These are phyloP conservation scores for Charina bottae DNA, from an alignment of 2,113 vertebrate genomes.

Conservation along the genomic window DNA sequence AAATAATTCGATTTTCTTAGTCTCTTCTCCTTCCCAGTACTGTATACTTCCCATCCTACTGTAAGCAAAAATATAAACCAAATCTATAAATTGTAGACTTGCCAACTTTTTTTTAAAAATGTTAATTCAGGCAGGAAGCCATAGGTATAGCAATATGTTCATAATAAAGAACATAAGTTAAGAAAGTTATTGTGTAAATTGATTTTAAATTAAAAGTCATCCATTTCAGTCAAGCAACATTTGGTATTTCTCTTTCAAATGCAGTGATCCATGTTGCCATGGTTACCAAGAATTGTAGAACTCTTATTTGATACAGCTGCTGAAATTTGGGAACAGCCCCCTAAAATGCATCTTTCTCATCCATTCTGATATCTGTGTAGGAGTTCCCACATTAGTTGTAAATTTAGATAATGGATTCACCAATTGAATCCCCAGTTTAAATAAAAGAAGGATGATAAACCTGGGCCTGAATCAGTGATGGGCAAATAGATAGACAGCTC, in stretches of 20 bases:
- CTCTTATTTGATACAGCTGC: slow-evolving; percentile 56
- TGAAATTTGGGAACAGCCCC: slow-evolving; percentile 66
- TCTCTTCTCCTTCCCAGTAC: background rate
- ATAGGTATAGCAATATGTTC: slow-evolving; percentile 19
- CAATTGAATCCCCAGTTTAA: background rate
- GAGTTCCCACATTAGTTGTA: slow-evolving; percentile 41
- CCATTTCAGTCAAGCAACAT: slow-evolving; percentile 37
- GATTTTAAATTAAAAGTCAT: slow-evolving; percentile 42
- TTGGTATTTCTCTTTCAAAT: slow-evolving; percentile 61
- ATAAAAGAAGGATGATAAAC: background rate
- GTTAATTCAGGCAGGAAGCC: background rate
- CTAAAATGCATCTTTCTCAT: slow-evolving; percentile 35
- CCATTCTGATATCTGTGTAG: slow-evolving; percentile 34
- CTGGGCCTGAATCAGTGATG: background rate
- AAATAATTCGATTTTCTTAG: background rate
- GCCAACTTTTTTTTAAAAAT: background rate
- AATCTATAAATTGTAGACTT: slow-evolving; percentile 13
- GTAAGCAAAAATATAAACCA: slow-evolving; percentile 17
- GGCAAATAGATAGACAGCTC: background rate
- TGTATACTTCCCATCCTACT: slow-evolving; percentile 10
- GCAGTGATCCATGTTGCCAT: slow-evolving; percentile 59
- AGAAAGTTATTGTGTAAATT: slow-evolving; percentile 48
- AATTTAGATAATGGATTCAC: slow-evolving; percentile 46
- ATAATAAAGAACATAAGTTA: slow-evolving; percentile 26
- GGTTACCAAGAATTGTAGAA: slow-evolving; percentile 56